Percentiles rank a stretch among this genome's conserved stretches.
These are phyloP conservation scores for Paedocypris sp. DNA, from an alignment of 2,113 vertebrate species.

Conservation along the genomic window DNA sequence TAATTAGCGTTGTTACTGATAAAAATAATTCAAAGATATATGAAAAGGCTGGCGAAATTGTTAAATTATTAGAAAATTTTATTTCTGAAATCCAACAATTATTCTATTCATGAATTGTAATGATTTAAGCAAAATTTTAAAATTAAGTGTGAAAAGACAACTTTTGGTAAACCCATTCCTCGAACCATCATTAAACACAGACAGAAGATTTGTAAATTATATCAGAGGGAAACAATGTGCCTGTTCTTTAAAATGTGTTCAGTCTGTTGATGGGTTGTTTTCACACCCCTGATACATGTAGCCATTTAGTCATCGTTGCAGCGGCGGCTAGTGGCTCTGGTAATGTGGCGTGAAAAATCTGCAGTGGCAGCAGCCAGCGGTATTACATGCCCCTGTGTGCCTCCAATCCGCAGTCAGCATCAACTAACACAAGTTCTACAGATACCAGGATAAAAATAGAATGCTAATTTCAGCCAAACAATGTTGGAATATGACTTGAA, in stretches of 20 bases:
- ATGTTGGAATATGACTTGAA: background rate
- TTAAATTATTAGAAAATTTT: no score
- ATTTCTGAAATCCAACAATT: no score
- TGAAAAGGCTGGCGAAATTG: no score
- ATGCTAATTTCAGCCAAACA: constrained; percentile 16
- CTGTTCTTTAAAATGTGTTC: background rate
- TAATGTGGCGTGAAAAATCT: constrained; percentile 16
- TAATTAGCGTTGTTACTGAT: no score
- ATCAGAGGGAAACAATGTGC: background rate
- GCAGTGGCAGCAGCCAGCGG: constrained; percentile 18
- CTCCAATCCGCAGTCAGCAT: background rate
- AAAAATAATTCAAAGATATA: no score
- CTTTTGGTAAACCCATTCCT: no score
- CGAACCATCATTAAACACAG: no score
- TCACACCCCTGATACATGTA: constrained; percentile 5
- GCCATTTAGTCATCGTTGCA: constrained; percentile 6
- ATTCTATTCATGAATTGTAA: no score
- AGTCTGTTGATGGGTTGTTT: background rate
- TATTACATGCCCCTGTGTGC: constrained; percentile 6
- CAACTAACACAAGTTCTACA: constrained; percentile 13
- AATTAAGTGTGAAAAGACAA: no score
- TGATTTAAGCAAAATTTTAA: no score
- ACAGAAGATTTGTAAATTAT: no score
- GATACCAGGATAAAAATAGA: constrained; percentile 22
- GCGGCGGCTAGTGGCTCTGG: background rate